Evolutionary conservation across 2,797 vertebrate genomes (phyloP), one percentile per base, ranked within the genome.

Genomic region (Enteromius fasciolatus): DNA sequence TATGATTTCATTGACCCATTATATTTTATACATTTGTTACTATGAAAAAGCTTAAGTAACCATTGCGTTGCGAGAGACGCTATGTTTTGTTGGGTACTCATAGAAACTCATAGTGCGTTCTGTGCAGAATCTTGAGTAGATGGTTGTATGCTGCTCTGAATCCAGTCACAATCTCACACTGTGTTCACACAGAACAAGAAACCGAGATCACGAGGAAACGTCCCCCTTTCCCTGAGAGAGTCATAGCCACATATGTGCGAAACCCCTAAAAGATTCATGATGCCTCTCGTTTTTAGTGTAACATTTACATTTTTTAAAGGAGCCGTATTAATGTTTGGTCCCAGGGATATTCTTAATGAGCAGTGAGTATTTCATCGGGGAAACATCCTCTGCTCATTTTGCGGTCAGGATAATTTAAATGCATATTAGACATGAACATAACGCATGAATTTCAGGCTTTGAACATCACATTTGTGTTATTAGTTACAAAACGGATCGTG

Each of bases 301-400:
- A 84, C 81, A 73, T 63, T 87, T 84, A 85, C 36, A 83, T 89
- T 87, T 85, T 75, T 80, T 44, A 81, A 70, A 77, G 33, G 31
- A 18, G 20, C 39, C 23, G 59, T 83, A 79, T 87, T 87, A 87
- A 87, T 83, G 69, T 82, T 83, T 82, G 73, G 76, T 87, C 85
- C 83, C 75, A 67, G 79, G 64, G 85, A 85, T 28, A 33, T 74
- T 87, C 86, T 73, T 84, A 87, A 89, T 85, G 83, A 89, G 79
- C 63, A 73, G 41, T 74, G 67, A 86, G 89, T 89, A 87, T 88
- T 86, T 82, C 80, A 86, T 86, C 73, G 84, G 39, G 66, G 64
- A 83, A 85, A 81, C 83, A 80, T 76, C 63, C 39, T 81, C 44
- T 66, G 44, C 68, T 63, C 76, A 50, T 18, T 28, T 68, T 20